Evolutionary conservation across 2,888 invertebrate species (phyloP).

Genomic region (Sesia apiformis): DNA sequence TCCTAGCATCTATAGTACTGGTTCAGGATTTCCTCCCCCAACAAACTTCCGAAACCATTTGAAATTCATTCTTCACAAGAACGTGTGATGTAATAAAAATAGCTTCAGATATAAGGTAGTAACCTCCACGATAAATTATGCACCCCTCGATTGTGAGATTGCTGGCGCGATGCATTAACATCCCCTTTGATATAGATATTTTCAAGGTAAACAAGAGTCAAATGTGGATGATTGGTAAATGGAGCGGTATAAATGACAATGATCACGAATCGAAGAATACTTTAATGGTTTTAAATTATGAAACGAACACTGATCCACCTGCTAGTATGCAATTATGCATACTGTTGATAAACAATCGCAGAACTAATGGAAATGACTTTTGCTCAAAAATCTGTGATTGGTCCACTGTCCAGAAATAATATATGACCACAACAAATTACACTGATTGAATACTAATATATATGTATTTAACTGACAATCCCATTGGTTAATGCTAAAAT

Average conservation of each 20-base stretch:
- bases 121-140: conserved; percentile 63
- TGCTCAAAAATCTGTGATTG: too few species aligned
- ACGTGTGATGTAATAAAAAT: conserved; percentile 72
- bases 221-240: conserved; percentile 35
- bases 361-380: too few species aligned
- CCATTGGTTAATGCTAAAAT: too few species aligned
- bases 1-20: conserved; percentile 19
- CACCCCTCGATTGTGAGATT: conserved; percentile 66
- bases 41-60: conserved; percentile 71
- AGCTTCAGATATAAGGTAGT: conserved; percentile 54
- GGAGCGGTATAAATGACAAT: background rate
- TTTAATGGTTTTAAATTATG: too few species aligned
- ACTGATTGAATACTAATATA: too few species aligned
- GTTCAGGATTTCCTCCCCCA: conserved; percentile 50
- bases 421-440: too few species aligned
- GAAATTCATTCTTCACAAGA: conserved; percentile 70
- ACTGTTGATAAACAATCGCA: too few species aligned
- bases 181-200: conserved; percentile 50
- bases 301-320: too few species aligned
- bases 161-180: conserved; percentile 57
- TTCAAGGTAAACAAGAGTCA: conserved; percentile 55
- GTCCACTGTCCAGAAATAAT: too few species aligned
- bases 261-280: too few species aligned
- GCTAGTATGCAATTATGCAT: too few species aligned
- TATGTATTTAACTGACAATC: too few species aligned